Evolutionary conservation across 2,888 invertebrate species (phyloP), one percentile per base, ranked within the genome.

Genomic region (Ophion obscuratus): DNA sequence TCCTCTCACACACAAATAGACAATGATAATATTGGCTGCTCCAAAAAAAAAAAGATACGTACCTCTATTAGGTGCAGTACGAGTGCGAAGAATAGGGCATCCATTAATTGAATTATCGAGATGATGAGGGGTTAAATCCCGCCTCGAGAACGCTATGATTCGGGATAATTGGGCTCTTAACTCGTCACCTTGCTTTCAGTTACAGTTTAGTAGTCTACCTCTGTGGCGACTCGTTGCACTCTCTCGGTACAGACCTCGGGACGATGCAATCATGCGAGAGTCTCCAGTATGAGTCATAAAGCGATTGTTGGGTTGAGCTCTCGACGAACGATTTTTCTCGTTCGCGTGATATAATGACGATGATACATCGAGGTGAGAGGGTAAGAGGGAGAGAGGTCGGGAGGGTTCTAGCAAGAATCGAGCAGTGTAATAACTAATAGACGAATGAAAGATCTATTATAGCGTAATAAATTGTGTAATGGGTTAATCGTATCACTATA

Each of bases 81-180:
- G 44, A 77, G 75, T 70, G 71, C 40, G 73, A 74, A 66, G 64
- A 36, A 20, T 62, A 68, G 47, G 40, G 73, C 62, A 24, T 62
- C 61, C 24, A 74, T 74, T 83, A 77, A 86, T 81, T 74, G 83
- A 83, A 86, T 86, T 68, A 81, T 86, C 44, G 67, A 40, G 68
- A 83, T 73, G 81, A 80, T 77, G 80, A 83, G 83, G 77, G 75
- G 81, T 81, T 74, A 74, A 74, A 68, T 78, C 57, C 57, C 59
- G 17, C 68, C 62, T 61, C 47, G 67, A 62, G 83, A 62, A 62
- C 68, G 59, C 17, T 64, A 36, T 62, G 74, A 70, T 44, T 74
- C 83, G 81, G 86, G 83, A 81, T 88, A 88, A 88, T 88, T 88
- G 87, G 87, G 74, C 84, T 81, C 66, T 40, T 74, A 44, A 57